A percentile compares a stretch with the other conserved stretches of the same genome.
Evolutionary conservation across 1,140 invertebrate genomes (phyloP).

Genomic region (Drosophila bocqueti): DNA sequence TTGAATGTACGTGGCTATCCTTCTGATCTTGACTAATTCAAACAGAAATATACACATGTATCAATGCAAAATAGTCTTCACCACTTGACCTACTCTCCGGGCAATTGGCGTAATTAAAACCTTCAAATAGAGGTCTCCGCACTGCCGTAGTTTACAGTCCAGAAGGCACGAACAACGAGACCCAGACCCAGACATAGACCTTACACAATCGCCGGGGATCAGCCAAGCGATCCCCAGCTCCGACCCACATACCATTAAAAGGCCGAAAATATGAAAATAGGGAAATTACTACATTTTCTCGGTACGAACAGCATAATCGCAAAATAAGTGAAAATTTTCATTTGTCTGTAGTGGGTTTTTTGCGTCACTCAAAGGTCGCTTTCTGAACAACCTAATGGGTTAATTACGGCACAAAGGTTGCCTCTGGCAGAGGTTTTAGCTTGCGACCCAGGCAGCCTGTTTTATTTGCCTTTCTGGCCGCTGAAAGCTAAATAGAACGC

Average conservation of each 20-base stretch:
- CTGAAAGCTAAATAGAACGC: constrained; percentile 35
- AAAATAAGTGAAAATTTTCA: constrained; percentile 70
- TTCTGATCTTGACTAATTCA: constrained; percentile 48
- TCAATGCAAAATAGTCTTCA: constrained; percentile 28
- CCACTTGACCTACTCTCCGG: constrained; percentile 68
- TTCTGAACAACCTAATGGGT: constrained; percentile 76
- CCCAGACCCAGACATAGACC: constrained; percentile 53
- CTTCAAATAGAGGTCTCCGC: constrained; percentile 57
- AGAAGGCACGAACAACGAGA: constrained; percentile 70
- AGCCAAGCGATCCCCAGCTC: constrained; percentile 60
- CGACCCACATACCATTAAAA: constrained; percentile 68
- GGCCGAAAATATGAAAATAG: constrained; percentile 63
- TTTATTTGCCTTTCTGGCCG: constrained; percentile 6
- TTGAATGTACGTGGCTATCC: constrained; percentile 2
- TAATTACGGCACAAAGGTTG: constrained; percentile 54
- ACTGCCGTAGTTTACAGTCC: constrained; percentile 70
- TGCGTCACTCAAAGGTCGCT: constrained; percentile 61
- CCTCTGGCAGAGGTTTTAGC: constrained; percentile 20
- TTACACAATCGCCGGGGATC: constrained; percentile 68
- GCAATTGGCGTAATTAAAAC: constrained; percentile 75
- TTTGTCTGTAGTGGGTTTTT: constrained; percentile 26
- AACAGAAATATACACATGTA: constrained; percentile 27
- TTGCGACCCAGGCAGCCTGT: background rate
- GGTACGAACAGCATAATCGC: constrained; percentile 39
- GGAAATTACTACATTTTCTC: constrained; percentile 74